Conservation (phyloP, 2,888 invertebrate species). For the Parnassius orleans region DNA sequence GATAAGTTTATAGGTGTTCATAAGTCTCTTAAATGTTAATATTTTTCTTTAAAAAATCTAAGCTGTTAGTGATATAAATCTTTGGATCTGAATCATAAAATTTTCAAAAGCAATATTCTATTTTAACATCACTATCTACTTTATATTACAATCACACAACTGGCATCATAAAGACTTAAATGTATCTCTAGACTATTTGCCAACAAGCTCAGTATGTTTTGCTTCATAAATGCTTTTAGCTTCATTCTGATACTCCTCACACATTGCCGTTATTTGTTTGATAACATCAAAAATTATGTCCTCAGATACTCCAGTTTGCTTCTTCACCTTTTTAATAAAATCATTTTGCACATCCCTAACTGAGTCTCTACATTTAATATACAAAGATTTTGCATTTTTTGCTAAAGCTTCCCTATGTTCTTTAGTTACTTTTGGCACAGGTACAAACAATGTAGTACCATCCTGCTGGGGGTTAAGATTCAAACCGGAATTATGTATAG, state of each 20-base stretch:
- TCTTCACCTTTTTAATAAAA: slow-evolving; percentile 86
- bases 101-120: too few species aligned
- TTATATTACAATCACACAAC: not conserved
- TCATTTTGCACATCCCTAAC: slow-evolving; percentile 89
- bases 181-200: slow-evolving; percentile 55
- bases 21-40: too few species aligned
- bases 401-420: slow-evolving; percentile 94
- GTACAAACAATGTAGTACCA: slow-evolving; percentile 93
- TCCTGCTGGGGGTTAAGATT: slow-evolving; percentile 97
- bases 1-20: too few species aligned
- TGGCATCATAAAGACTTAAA: slow-evolving; percentile 4
- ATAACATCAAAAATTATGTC: slow-evolving; percentile 85
- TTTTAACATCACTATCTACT: too few species aligned
- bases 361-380: slow-evolving; percentile 88
- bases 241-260: slow-evolving; percentile 82
- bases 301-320: slow-evolving; percentile 84
- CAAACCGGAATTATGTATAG: slow-evolving; percentile 90
- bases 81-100: too few species aligned
- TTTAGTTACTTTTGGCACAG: slow-evolving; percentile 95
- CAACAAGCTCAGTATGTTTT: slow-evolving; percentile 89
- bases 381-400: slow-evolving; percentile 92
- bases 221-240: slow-evolving; percentile 72
- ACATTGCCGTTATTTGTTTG: slow-evolving; percentile 85
- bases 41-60: too few species aligned
- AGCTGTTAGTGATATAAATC: too few species aligned